phyloP scores from a whole-genome alignment of 2,113 vertebrate genomes.

The Zosterops borbonicus region DNA sequence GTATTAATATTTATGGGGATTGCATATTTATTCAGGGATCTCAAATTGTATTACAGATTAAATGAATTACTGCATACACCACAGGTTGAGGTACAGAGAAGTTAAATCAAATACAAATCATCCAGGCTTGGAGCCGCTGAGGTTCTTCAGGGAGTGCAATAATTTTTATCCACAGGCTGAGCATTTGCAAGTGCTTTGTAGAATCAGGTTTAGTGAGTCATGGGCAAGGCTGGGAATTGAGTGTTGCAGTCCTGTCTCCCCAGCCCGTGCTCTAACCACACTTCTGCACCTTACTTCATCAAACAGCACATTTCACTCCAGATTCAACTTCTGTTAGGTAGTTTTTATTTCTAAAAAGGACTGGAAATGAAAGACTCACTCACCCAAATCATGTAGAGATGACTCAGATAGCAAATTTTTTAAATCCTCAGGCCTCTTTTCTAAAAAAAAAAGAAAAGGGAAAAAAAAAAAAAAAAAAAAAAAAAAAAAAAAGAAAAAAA shows the following conservation, averaged over 20 bases:
- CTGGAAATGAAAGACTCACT: conserved; percentile 25
- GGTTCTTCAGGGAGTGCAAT: not conserved
- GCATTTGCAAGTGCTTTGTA: not conserved
- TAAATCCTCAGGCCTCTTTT: not conserved
- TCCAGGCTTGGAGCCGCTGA: not conserved
- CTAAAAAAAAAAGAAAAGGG: not conserved
- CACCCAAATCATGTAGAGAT: conserved; percentile 14
- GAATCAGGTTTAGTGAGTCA: not conserved
- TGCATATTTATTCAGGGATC: conserved; percentile 52
- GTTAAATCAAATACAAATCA: conserved; percentile 21
- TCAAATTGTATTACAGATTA: conserved; percentile 32
- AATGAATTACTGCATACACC: conserved; percentile 26
- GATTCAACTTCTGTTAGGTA: not conserved
- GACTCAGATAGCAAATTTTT: conserved; percentile 21
- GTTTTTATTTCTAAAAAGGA: conserved; percentile 13
- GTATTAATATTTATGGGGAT: conserved; percentile 59
- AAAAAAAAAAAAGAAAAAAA: not conserved
- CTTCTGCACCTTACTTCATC: not conserved
- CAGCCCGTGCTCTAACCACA: not conserved
- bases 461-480: not conserved
- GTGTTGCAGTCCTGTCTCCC: not conserved
- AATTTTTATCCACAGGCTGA: not conserved
- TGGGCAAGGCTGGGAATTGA: not conserved
- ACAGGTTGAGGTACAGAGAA: not conserved
- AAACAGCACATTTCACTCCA: conserved; percentile 7